These are phyloP conservation scores for Ataeniobius toweri DNA, from an alignment of 2,797 vertebrate species.

Conservation along the genomic window DNA sequence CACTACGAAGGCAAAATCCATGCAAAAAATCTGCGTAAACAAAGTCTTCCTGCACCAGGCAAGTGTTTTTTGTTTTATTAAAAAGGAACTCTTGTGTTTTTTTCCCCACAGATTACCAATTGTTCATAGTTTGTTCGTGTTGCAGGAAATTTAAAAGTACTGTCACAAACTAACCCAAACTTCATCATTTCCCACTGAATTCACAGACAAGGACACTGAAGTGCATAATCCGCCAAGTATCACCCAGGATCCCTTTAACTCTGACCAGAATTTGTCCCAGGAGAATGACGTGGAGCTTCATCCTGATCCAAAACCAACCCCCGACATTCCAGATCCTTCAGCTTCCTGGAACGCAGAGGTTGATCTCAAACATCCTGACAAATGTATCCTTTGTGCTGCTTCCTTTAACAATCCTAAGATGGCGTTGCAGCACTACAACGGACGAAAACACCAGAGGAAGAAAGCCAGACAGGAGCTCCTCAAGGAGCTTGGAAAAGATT, in stretches of 20 bases:
- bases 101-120: not conserved
- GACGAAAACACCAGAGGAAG: slow-evolving; percentile 87
- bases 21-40: slow-evolving; percentile 80
- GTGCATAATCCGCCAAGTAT: not conserved
- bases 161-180: not conserved
- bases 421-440: slow-evolving; percentile 85
- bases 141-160: not conserved
- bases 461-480: slow-evolving; percentile 77
- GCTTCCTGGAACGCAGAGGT: slow-evolving; percentile 42
- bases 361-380: slow-evolving; percentile 80
- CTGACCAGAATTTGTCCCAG: slow-evolving; percentile 23
- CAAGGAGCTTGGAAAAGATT: slow-evolving; percentile 72
- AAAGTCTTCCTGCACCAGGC: slow-evolving; percentile 54
- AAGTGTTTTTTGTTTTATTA: slow-evolving; percentile 31
- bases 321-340: not conserved
- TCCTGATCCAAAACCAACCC: slow-evolving; percentile 14
- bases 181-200: slow-evolving; percentile 7
- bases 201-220: slow-evolving; percentile 29
- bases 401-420: slow-evolving; percentile 83
- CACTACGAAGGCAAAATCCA: slow-evolving; percentile 87
- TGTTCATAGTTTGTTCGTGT: not conserved
- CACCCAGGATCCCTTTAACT: slow-evolving; percentile 10
- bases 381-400: slow-evolving; percentile 80
- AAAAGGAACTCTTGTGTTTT: not conserved
- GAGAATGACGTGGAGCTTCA: slow-evolving; percentile 25